Base-by-base conservation (phyloP, 2,113 vertebrate genomes). In the Tor tambroides region DNA sequence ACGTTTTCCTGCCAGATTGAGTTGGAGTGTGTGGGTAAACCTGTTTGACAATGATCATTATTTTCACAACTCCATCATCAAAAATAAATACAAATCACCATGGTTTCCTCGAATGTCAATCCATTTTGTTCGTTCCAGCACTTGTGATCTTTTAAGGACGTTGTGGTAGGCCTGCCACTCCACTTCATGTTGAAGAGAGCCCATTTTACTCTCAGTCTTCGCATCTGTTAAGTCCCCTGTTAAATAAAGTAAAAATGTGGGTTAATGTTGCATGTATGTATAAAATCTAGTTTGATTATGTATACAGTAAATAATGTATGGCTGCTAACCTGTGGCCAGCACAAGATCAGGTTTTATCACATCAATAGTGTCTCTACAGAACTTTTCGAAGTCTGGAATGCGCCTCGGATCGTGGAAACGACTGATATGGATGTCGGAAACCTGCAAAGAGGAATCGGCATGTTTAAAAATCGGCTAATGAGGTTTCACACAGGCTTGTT, bases 71-170 rank as follows among this genome's bases (percentile, higher is more conserved):
- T 49, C 46, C 43, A 14, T 49, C 46, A 12, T 49, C 12, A 14
- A 49, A 46, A 51, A 51, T 17, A 51, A 51, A 51, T 51, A n/a
- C n/a, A 46, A 51, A 59, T 93, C 89, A 98, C 98, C 98, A 82
- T 99, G 98, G 94, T 99, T 99, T 90, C 98, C 98, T 46, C 96
- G 97, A 89, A 98, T 96, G 93, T 99, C 98, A 69, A 99, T 97
- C 98, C 98, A 99, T 89, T 94, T 96, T 0, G 97, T 99, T 93
- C 96, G 97, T 91, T 98, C 95, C 95, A 97, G 93, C 88, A 99
- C 98, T 2, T 91, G 95, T 0, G 98, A 97, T 92, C 95, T 96
- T 93, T 98, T 99, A 88, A 99, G 92, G 91, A 97, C 90, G 89
- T 95, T 94, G 83, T 98, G 95, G 88, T 99, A 99, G 88, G 94